phyloP scores from a whole-genome alignment of 2,888 invertebrate genomes.

The Panorpa germanica region DNA sequence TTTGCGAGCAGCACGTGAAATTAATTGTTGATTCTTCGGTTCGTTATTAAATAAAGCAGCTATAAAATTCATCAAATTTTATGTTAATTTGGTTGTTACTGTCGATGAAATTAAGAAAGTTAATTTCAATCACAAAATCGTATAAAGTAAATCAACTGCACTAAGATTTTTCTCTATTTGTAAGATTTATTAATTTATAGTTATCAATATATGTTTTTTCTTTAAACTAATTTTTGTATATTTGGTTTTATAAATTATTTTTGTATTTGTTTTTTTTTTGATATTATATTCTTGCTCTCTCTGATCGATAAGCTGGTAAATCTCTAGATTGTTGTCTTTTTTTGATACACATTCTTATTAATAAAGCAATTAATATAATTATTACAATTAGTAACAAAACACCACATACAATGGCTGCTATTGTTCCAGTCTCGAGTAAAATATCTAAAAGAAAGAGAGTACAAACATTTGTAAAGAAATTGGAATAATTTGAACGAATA shows the following conservation, averaged over 20 bases:
- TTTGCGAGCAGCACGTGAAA: no score
- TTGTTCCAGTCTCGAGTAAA: slow-evolving; percentile 28
- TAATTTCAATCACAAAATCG: no score
- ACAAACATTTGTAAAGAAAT: slow-evolving; percentile 12
- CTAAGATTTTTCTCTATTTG: no score
- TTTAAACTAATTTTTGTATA: no score
- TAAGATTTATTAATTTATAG: no score
- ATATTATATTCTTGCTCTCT: slow-evolving; percentile 17
- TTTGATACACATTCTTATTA: slow-evolving; percentile 39
- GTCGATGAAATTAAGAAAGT: no score
- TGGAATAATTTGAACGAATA: slow-evolving; percentile 15
- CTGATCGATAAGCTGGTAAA: slow-evolving; percentile 33
- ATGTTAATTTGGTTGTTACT: no score
- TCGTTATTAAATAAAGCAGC: no score
- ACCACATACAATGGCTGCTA: slow-evolving; percentile 53
- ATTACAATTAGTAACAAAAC: slow-evolving; percentile 40
- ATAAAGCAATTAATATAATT: slow-evolving; percentile 32
- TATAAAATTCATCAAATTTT: no score
- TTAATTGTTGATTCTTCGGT: no score
- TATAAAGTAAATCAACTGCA: no score
- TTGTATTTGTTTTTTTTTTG: not conserved
- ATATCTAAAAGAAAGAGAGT: slow-evolving; percentile 22
- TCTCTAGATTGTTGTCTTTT: slow-evolving; percentile 33
- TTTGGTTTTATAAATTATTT: slow-evolving; percentile 1
- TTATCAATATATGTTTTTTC: no score